Evolutionary conservation across 2,113 vertebrate species (phyloP).

Genomic region (Actenoides lindsayi): DNA sequence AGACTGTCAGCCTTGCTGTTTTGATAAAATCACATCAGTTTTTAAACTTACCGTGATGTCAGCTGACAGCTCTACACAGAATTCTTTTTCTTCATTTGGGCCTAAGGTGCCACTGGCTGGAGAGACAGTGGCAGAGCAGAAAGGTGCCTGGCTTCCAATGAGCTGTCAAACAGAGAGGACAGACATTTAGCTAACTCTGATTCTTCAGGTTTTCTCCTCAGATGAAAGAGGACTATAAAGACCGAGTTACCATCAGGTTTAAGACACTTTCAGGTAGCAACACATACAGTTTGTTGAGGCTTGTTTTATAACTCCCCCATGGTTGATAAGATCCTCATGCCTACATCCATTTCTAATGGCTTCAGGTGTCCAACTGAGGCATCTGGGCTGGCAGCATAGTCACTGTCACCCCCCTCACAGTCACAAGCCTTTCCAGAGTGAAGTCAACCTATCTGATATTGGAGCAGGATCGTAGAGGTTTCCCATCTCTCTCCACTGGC

Average conservation of each 20-base stretch:
- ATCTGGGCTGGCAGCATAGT: not conserved
- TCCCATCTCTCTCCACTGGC: not conserved
- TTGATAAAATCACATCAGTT: not conserved
- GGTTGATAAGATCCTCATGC: not conserved
- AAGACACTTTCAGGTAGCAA: not conserved
- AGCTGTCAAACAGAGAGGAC: conserved; percentile 71
- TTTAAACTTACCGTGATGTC: conserved; percentile 73
- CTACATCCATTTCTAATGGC: not conserved
- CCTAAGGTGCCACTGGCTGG: conserved; percentile 80
- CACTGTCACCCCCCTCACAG: not conserved
- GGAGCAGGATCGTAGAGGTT: not conserved
- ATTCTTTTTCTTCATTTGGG: conserved; percentile 79
- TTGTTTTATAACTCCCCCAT: not conserved
- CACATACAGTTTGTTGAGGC: not conserved
- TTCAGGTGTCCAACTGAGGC: not conserved
- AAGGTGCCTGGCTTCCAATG: conserved; percentile 76
- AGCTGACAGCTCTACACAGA: conserved; percentile 78
- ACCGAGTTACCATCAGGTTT: not conserved
- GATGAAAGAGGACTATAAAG: not conserved
- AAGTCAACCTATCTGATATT: not conserved
- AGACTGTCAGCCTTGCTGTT: not conserved
- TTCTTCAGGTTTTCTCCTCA: not conserved
- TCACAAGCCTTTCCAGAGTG: not conserved
- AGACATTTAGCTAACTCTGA: not conserved
- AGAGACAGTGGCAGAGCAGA: conserved; percentile 71